Base-by-base conservation (phyloP, 2,113 vertebrate genomes). In the Corapipo altera region DNA sequence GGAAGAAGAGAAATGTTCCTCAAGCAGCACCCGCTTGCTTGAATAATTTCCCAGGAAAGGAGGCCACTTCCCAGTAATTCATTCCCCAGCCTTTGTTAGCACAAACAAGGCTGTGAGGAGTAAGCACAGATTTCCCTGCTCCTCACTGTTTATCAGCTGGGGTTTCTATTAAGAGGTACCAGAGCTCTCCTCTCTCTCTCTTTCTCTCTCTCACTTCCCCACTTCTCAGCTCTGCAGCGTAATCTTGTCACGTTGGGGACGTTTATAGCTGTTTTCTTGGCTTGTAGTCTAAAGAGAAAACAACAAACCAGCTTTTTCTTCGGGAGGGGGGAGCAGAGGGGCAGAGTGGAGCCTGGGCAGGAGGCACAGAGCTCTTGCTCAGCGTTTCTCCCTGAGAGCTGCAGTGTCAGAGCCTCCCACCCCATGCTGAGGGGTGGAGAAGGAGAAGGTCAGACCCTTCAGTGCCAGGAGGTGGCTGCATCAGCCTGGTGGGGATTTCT, bases 21-120 rank as follows among this genome's bases (percentile, higher is more conserved):
- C 17, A 78, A 52, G 72, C 78, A 7, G 44, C 91, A 97, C 88
- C 97, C 94, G 85, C 85, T 95, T 75, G 88, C 71, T 72, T 93
- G 95, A 96, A 95, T 88, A 88, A 97, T 96, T 96, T 90, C 75
- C 93, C 58, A 75, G 46, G 35, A 96, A 94, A 94, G 80, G 92
- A 97, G 85, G 74, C 85, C 93, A 92, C 94, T 97, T 95, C 91
- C n/a, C 87, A 91, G 92, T 93, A 96, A 96, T 95, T 95, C 88
- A 82, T 97, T 96, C 78, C 80, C 76, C 12, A 52, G 33, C 49
- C 69, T 91, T 82, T 72, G 91, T 95, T 87, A 95, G 88, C 74
- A 81, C 70, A 86, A 94, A 92, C 85, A 88, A 76, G 67, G 67
- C 71, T 59, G n/a, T 32, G 70, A 85, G 75, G 76, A 70, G 35